These are phyloP conservation scores for Fundulus diaphanus DNA, from an alignment of 2,797 vertebrate genomes.

Conservation along the genomic window DNA sequence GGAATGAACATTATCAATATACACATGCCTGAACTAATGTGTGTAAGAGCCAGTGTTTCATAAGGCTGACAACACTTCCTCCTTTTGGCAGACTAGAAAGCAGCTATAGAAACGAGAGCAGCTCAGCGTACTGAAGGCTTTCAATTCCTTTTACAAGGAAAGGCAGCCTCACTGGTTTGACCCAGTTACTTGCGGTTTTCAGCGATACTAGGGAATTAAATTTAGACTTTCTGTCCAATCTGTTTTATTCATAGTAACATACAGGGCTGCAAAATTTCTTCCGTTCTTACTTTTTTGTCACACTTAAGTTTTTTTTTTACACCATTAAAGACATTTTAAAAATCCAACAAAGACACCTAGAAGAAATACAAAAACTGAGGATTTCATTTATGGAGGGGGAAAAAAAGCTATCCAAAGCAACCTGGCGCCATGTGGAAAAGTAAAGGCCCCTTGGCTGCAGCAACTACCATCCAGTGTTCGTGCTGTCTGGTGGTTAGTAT, in stretches of 20 bases:
- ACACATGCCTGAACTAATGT: conserved; percentile 27
- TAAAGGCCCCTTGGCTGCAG: background rate
- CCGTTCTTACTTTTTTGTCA: background rate
- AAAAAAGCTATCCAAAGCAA: background rate
- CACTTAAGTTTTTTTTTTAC: background rate
- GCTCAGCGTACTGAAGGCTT: conserved; percentile 32
- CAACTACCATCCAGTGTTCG: too few species aligned
- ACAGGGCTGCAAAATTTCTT: background rate
- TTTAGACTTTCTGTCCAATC: background rate
- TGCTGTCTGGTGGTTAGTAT: too few species aligned
- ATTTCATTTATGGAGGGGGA: background rate
- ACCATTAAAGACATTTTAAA: background rate
- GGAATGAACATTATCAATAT: conserved; percentile 37
- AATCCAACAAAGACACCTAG: background rate
- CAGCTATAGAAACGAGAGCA: conserved; percentile 55
- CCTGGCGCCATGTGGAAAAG: background rate
- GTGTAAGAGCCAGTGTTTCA: conserved; percentile 51
- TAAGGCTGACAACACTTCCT: conserved; percentile 70
- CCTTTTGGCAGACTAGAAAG: conserved; percentile 36
- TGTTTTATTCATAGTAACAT: background rate
- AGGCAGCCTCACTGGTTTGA: background rate
- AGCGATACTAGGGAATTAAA: background rate
- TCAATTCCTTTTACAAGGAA: conserved; percentile 41
- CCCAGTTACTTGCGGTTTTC: background rate
- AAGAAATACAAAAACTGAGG: background rate